Evolutionary conservation across 1,140 invertebrate species (phyloP).

Genomic region (Bombus terrestris): DNA sequence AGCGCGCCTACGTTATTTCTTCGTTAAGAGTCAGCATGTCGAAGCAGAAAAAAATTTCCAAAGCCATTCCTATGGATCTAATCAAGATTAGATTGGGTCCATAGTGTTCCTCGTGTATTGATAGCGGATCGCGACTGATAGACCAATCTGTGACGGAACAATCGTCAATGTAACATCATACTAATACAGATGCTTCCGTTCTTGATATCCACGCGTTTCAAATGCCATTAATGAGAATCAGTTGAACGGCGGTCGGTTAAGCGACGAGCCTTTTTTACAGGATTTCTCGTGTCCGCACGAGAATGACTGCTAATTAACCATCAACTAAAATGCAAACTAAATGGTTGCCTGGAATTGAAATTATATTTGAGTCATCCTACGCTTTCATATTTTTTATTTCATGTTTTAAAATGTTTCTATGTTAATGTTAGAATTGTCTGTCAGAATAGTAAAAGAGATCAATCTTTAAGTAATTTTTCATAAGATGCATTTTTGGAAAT

Average conservation of each 20-base stretch:
- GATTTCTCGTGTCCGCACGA: no score
- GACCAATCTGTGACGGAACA: conserved; percentile 39
- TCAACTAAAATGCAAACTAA: background rate
- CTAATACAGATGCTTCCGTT: conserved; percentile 29
- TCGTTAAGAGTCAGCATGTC: no score
- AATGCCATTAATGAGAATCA: conserved; percentile 25
- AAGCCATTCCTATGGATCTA: conserved; percentile 37
- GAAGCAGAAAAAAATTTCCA: background rate
- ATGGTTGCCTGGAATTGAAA: no score
- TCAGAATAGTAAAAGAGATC: no score
- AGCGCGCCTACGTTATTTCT: background rate
- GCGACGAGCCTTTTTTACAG: background rate
- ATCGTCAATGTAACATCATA: conserved; percentile 29
- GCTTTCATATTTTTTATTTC: background rate
- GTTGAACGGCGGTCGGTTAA: background rate
- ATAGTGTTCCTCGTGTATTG: conserved; percentile 28
- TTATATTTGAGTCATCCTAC: background rate
- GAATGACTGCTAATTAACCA: background rate
- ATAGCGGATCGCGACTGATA: conserved; percentile 19
- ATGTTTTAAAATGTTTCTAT: no score
- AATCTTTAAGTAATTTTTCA: no score
- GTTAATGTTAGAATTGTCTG: no score
- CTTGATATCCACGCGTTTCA: background rate
- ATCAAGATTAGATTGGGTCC: conserved; percentile 38
- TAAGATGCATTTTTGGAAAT: no score